phyloP scores from a whole-genome alignment of 2,113 vertebrate genomes.

The Saguinus midas region DNA sequence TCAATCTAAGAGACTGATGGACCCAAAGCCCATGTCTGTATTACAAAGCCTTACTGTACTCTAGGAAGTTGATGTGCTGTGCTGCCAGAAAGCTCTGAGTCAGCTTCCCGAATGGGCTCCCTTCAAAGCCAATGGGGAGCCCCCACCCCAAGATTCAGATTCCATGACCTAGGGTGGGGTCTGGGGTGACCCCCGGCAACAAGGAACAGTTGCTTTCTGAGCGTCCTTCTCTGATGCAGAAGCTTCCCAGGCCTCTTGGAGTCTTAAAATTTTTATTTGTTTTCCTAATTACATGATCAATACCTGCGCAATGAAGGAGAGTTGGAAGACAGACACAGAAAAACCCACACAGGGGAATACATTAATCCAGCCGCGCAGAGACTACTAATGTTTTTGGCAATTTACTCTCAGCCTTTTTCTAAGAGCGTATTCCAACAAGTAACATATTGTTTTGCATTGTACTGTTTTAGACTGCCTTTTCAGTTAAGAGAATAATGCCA shows the following conservation, averaged over 20 bases:
- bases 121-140: background rate
- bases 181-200: background rate
- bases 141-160: background rate
- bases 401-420: background rate
- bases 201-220: background rate
- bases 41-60: background rate
- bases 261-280: slow-evolving; percentile 1
- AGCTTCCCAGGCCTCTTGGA: background rate
- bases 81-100: background rate
- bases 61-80: background rate
- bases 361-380: rapidly evolving
- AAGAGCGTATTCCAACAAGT: rapidly evolving
- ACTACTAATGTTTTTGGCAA: rapidly evolving
- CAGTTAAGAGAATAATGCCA: background rate
- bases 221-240: background rate
- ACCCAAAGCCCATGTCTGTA: rapidly evolving
- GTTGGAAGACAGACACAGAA: background rate
- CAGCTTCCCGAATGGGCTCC: background rate
- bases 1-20: background rate
- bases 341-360: background rate
- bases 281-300: slow-evolving; percentile 20
- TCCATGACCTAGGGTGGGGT: background rate
- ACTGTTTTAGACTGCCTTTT: background rate
- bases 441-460: rapidly evolving
- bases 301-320: background rate